Evolutionary conservation across 2,797 vertebrate species (phyloP).

Genomic region (Tokudaia muenninki): DNA sequence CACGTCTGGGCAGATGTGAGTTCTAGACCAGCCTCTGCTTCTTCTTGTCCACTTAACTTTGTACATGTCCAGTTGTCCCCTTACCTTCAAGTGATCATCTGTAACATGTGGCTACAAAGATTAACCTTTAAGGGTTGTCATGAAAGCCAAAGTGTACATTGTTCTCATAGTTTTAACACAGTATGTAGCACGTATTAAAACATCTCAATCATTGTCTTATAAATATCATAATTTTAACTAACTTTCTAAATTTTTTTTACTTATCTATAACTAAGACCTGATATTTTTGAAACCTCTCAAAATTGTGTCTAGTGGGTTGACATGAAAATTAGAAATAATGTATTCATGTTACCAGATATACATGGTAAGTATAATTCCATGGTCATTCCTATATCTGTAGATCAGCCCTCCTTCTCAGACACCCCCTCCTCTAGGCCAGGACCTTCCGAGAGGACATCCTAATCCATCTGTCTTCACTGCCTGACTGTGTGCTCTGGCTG

Average conservation of each 20-base stretch:
- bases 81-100: background rate
- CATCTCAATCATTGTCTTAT: slow-evolving; percentile 25
- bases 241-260: background rate
- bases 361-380: background rate
- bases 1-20: background rate
- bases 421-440: background rate
- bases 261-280: background rate
- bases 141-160: slow-evolving; percentile 20
- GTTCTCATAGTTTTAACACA: background rate
- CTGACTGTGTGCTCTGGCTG: background rate
- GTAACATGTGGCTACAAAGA: background rate
- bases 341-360: background rate
- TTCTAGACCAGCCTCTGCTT: background rate
- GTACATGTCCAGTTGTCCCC: background rate
- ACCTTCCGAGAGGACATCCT: slow-evolving; percentile 4
- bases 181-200: background rate
- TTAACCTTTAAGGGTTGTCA: background rate
- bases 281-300: background rate
- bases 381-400: background rate
- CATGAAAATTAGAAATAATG: background rate
- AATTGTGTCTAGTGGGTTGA: background rate
- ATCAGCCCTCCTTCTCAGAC: background rate
- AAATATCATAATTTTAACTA: background rate
- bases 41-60: background rate
- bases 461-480: background rate